Conservation (phyloP, 2,797 vertebrate species). For the Semotilus atromaculatus region DNA sequence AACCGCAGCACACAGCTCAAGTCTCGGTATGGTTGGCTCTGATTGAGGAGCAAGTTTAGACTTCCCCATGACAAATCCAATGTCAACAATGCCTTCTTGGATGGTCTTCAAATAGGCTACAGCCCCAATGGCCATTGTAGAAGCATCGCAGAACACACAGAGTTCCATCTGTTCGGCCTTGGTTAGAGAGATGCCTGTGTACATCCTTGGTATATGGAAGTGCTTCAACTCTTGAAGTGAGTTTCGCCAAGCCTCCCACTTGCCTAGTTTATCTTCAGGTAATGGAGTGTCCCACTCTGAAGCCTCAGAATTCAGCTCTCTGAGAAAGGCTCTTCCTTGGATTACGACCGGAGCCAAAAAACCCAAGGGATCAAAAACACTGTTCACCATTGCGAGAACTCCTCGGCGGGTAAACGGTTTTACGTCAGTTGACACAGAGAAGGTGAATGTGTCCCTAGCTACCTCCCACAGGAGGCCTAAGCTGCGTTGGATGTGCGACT, state of each 20-base stretch:
- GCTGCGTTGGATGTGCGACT: not conserved
- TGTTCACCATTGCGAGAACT: not conserved
- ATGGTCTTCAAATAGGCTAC: not conserved
- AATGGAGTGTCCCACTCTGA: not conserved
- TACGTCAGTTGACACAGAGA: not conserved
- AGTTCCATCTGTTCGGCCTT: not conserved
- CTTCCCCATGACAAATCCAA: no score
- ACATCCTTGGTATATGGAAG: not conserved
- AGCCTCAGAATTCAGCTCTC: not conserved
- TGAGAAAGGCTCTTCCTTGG: slow-evolving; percentile 2
- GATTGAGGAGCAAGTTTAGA: not conserved
- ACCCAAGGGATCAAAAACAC: not conserved
- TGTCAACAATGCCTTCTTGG: not conserved
- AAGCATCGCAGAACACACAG: not conserved
- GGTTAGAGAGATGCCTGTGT: not conserved
- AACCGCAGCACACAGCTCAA: not conserved
- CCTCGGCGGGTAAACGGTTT: slow-evolving; percentile 11
- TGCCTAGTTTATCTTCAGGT: not conserved
- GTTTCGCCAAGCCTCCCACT: not conserved
- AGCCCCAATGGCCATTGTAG: not conserved
- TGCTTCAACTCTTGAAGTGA: not conserved
- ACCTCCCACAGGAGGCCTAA: slow-evolving; percentile 7
- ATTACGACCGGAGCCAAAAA: slow-evolving; percentile 1
- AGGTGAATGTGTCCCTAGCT: not conserved
- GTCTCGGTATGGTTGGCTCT: not conserved